Conservation (phyloP, 2,797 vertebrate species). For the Bovichtus diacanthus region DNA sequence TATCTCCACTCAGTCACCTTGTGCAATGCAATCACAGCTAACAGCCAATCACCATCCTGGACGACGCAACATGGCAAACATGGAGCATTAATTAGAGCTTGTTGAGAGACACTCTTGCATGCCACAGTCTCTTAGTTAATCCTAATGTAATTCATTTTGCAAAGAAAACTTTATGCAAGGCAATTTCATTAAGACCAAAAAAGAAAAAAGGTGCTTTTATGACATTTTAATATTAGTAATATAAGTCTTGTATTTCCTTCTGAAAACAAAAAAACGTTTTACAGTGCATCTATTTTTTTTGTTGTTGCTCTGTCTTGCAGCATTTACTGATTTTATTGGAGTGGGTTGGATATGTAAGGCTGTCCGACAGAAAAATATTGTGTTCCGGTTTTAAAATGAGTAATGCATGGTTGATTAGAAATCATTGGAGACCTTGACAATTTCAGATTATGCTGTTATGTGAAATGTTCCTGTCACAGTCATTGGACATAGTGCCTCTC, state of each 20-base stretch:
- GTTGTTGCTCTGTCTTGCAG: slow-evolving; percentile 7
- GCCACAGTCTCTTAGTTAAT: slow-evolving; percentile 11
- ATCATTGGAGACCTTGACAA: slow-evolving; percentile 11
- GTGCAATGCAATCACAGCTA: slow-evolving; percentile 32
- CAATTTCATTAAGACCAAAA: slow-evolving; percentile 12
- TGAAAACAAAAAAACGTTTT: slow-evolving; percentile 26
- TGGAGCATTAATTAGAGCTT: slow-evolving; percentile 33
- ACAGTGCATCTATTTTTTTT: background rate
- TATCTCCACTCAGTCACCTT: slow-evolving; percentile 57
- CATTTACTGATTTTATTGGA: slow-evolving; percentile 19
- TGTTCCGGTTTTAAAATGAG: slow-evolving; percentile 14
- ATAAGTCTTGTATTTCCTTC: slow-evolving; percentile 2
- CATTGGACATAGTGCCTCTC: slow-evolving; percentile 18
- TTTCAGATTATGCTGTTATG: slow-evolving; percentile 17
- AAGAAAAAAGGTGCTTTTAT: slow-evolving; percentile 20
- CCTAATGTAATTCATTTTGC: slow-evolving; percentile 27
- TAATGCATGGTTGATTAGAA: slow-evolving; percentile 21
- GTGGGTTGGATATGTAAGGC: slow-evolving; percentile 17
- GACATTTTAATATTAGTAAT: slow-evolving; percentile 9
- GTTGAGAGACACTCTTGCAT: background rate
- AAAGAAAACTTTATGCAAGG: slow-evolving; percentile 19
- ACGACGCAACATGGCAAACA: slow-evolving; percentile 19
- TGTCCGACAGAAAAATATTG: slow-evolving; percentile 8
- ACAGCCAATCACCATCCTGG: background rate
- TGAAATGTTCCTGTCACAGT: slow-evolving; percentile 24